These are phyloP conservation scores for Herminia tarsipennalis DNA, from an alignment of 2,888 invertebrate species.

Conservation along the genomic window DNA sequence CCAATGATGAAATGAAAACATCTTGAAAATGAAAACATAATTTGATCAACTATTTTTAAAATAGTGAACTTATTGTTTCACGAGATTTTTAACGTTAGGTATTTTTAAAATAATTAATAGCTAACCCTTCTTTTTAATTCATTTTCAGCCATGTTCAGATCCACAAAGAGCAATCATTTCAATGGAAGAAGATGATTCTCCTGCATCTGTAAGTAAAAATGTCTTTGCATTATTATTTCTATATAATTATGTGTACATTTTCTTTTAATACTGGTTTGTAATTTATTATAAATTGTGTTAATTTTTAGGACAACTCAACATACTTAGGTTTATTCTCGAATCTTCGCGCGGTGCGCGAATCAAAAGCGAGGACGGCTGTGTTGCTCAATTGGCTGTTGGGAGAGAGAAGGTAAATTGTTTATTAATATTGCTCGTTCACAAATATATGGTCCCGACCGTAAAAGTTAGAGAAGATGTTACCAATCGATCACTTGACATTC, in stretches of 20 bases:
- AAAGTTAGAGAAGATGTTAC: no score
- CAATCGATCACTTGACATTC: no score
- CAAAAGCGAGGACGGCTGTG: conserved; percentile 96
- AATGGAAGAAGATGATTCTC: conserved; percentile 98
- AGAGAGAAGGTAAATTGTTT: conserved; percentile 71
- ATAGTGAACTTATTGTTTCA: no score
- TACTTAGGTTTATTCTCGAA: conserved; percentile 95
- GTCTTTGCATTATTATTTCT: no score
- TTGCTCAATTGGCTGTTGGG: conserved; percentile 91
- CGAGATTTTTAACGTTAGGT: neutral
- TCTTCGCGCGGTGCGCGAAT: conserved; percentile 90
- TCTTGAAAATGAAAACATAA: no score
- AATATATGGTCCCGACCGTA: no score
- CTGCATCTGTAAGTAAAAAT: conserved; percentile 90
- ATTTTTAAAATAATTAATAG: neutral
- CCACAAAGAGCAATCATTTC: conserved; percentile 94
- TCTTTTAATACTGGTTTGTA: neutral
- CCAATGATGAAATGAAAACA: no score
- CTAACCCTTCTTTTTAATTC: neutral
- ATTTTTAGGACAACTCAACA: conserved; percentile 89
- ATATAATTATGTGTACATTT: no score
- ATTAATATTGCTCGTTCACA: neutral
- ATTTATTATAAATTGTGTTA: conserved; percentile 7
- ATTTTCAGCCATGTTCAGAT: conserved; percentile 73
- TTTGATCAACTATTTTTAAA: no score